A percentile compares a stretch with the other conserved stretches of the same genome.
phyloP scores from a whole-genome alignment of 35 echinoderm and acorn worm genomes.

The Apostichopus parvimensis region DNA sequence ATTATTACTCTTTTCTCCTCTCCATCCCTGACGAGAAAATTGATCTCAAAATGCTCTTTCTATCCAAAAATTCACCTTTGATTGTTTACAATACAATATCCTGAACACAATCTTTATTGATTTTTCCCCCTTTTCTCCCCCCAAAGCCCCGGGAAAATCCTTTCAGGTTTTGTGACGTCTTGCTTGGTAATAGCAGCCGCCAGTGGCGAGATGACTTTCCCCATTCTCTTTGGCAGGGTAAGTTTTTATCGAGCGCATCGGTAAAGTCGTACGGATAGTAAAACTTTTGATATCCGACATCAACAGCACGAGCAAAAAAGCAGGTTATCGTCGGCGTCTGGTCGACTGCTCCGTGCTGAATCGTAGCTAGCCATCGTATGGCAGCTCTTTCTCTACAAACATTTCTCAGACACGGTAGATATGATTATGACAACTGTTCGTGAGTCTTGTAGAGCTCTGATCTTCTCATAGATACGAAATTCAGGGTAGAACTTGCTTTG shows the following conservation, averaged over 20 bases:
- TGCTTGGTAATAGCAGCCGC: conserved; percentile 95
- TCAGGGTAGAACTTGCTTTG: no score
- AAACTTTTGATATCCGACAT: not conserved
- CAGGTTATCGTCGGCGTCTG: not conserved
- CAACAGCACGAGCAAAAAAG: not conserved
- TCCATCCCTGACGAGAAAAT: not conserved
- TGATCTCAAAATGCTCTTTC: conserved; percentile 3
- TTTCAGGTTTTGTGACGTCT: conserved; percentile 90
- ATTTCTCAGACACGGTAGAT: no score
- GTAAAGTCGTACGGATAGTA: conserved; percentile 9
- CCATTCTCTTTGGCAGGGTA: conserved; percentile 90
- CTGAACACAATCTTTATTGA: conserved; percentile 3
- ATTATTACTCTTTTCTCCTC: not conserved
- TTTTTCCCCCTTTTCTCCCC: not conserved
- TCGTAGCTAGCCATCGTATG: not conserved
- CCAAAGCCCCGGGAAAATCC: not conserved
- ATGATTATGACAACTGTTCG: no score
- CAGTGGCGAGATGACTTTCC: conserved; percentile 96
- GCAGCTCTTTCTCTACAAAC: no score
- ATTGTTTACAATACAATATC: conserved; percentile 20
- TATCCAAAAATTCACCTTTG: conserved; percentile 10
- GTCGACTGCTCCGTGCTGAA: not conserved
- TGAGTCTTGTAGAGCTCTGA: no score
- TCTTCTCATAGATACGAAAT: no score
- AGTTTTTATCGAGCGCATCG: conserved; percentile 35